Percentiles rank a stretch among this genome's conserved stretches.
phyloP scores from a whole-genome alignment of 2,113 vertebrate genomes.

The Dicentrarchus labrax region DNA sequence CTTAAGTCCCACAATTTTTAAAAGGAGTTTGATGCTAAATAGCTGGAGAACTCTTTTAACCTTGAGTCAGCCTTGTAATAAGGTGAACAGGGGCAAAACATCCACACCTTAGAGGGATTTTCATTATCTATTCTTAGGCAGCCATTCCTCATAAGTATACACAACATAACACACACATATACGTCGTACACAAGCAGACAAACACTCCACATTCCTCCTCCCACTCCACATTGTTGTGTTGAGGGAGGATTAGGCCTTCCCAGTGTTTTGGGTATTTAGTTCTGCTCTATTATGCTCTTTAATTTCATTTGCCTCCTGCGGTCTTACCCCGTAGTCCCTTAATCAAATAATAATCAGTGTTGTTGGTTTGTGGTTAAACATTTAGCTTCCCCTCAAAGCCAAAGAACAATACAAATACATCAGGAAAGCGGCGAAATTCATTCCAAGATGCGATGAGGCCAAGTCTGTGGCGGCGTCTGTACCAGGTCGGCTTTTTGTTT shows the following conservation, averaged over 20 bases:
- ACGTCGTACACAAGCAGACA: not conserved
- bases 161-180: not conserved
- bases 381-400: conserved; percentile 48
- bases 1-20: too few species aligned
- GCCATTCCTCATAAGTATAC: not conserved
- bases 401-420: conserved; percentile 49
- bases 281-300: conserved; percentile 73
- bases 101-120: not conserved
- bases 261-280: conserved; percentile 66
- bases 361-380: conserved; percentile 67
- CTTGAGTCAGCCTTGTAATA: not conserved
- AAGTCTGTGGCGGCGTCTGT: conserved; percentile 30
- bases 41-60: too few species aligned
- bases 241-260: conserved; percentile 21
- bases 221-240: not conserved
- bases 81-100: not conserved
- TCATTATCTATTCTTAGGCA: not conserved
- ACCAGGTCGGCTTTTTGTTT: conserved; percentile 9
- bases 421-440: not conserved
- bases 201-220: not conserved
- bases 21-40: too few species aligned
- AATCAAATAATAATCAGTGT: conserved; percentile 73
- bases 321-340: conserved; percentile 36
- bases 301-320: conserved; percentile 66
- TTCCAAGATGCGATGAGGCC: not conserved